A percentile compares a stretch with the other conserved stretches of the same genome.
phyloP scores from a whole-genome alignment of 2,888 invertebrate species.

The Trissoscelio sp. region DNA sequence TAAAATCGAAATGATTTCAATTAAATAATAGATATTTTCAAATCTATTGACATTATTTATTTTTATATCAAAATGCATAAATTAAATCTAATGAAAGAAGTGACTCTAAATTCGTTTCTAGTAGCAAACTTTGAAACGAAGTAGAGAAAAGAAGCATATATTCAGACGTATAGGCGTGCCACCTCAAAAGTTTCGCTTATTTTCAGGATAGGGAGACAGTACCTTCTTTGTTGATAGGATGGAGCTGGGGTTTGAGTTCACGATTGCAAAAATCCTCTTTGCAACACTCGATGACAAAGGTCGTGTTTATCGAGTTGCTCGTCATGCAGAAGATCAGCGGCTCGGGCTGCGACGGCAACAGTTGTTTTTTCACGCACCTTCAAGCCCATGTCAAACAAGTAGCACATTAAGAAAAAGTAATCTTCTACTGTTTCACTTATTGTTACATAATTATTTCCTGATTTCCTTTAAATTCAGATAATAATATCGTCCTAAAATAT shows the following conservation, averaged over 20 bases:
- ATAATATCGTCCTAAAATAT: constrained; percentile 47
- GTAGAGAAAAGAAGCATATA: constrained; percentile 38
- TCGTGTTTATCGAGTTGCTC: constrained; percentile 89
- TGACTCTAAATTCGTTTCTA: too few relatives aligned
- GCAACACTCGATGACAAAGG: constrained; percentile 93
- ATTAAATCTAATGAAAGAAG: too few relatives aligned
- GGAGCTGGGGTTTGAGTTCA: constrained; percentile 88
- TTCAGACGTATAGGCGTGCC: constrained; percentile 20
- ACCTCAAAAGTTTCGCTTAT: constrained; percentile 59
- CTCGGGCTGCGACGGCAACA: constrained; percentile 89
- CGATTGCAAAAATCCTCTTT: constrained; percentile 91
- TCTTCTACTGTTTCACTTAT: constrained; percentile 29
- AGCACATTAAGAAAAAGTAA: constrained; percentile 66
- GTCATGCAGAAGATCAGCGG: constrained; percentile 93
- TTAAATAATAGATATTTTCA: too few relatives aligned
- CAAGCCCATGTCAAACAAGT: constrained; percentile 84
- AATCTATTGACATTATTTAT: too few relatives aligned
- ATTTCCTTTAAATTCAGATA: not conserved
- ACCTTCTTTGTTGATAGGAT: constrained; percentile 87
- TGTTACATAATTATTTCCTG: constrained; percentile 15
- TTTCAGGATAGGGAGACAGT: constrained; percentile 79
- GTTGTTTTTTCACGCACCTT: constrained; percentile 91
- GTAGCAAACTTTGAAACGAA: constrained; percentile 44
- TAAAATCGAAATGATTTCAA: too few relatives aligned
- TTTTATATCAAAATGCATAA: too few relatives aligned